phyloP scores from a whole-genome alignment of 2,888 invertebrate genomes.

The Cheilosia vernalis region DNA sequence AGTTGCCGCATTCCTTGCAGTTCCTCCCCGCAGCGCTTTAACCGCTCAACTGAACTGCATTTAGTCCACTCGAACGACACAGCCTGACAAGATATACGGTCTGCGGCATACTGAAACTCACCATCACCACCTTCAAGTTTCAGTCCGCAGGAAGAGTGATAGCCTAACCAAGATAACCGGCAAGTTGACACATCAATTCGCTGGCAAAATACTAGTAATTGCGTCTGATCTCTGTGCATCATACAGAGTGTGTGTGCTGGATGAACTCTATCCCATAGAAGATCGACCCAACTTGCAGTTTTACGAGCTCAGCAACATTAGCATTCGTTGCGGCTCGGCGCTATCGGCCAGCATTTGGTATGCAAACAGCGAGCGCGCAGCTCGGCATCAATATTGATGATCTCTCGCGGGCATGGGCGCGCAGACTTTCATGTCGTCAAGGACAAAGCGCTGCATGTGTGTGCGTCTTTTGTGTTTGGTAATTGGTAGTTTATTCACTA shows the following conservation, averaged over 20 bases:
- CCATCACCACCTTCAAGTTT: conserved; percentile 33
- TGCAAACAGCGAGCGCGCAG: conserved; percentile 57
- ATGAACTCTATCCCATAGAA: conserved; percentile 61
- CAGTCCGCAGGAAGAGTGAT: conserved; percentile 37
- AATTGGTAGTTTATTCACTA: conserved; percentile 70
- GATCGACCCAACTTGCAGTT: conserved; percentile 63
- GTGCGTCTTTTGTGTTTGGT: conserved; percentile 57
- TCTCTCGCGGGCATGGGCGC: conserved; percentile 54
- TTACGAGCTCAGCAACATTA: conserved; percentile 60
- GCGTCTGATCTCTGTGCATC: conserved; percentile 66
- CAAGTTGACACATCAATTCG: conserved; percentile 60
- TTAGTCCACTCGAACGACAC: conserved; percentile 49
- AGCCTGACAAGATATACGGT: conserved; percentile 62
- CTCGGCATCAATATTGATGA: conserved; percentile 73
- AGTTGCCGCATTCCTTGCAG: conserved; percentile 53
- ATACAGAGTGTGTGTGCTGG: conserved; percentile 23
- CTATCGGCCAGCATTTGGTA: conserved; percentile 43
- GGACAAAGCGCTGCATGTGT: conserved; percentile 51
- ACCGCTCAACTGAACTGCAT: conserved; percentile 48
- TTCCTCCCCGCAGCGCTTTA: not conserved
- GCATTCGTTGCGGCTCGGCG: conserved; percentile 47
- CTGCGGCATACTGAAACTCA: not conserved
- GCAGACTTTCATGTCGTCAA: conserved; percentile 68
- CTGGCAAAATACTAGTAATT: conserved; percentile 68
- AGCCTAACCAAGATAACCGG: conserved; percentile 45